Conservation (phyloP, 2,888 invertebrate species). For the Tridacna gigas region DNA sequence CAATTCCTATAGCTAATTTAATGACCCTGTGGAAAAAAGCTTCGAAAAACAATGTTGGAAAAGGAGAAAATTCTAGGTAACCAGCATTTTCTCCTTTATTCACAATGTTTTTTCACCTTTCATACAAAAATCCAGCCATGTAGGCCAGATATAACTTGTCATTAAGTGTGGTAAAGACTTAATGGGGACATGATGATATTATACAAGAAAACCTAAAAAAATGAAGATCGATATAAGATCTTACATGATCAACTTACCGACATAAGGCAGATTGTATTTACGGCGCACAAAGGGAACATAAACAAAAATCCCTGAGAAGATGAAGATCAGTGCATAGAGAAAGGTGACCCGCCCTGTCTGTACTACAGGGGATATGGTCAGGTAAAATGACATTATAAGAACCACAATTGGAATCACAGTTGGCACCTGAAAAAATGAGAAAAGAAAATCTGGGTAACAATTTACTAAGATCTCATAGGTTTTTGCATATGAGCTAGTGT, state of each 20-base stretch:
- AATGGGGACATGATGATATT: too few relatives aligned
- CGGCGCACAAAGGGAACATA: constrained; percentile 72
- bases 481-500: too few relatives aligned
- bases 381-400: constrained; percentile 70
- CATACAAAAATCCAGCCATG: too few relatives aligned
- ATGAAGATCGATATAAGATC: background rate
- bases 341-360: constrained; percentile 71
- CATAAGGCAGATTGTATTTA: constrained; percentile 53
- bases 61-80: too few relatives aligned
- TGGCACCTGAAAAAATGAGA: constrained; percentile 71
- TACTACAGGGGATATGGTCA: constrained; percentile 73
- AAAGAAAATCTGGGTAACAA: background rate
- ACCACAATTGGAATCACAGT: constrained; percentile 71
- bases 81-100: too few relatives aligned
- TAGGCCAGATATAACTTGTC: too few relatives aligned
- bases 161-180: too few relatives aligned
- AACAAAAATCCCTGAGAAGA: constrained; percentile 70
- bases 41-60: too few relatives aligned
- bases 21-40: too few relatives aligned
- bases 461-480: too few relatives aligned
- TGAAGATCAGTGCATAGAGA: constrained; percentile 73
- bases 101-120: too few relatives aligned
- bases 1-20: too few relatives aligned
- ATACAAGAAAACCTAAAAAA: background rate
- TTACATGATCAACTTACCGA: constrained; percentile 59